A percentile compares a stretch with the other conserved stretches of the same genome.
These are phyloP conservation scores for Percopsis omiscomaycus DNA, from an alignment of 2,797 vertebrate species.

Conservation along the genomic window DNA sequence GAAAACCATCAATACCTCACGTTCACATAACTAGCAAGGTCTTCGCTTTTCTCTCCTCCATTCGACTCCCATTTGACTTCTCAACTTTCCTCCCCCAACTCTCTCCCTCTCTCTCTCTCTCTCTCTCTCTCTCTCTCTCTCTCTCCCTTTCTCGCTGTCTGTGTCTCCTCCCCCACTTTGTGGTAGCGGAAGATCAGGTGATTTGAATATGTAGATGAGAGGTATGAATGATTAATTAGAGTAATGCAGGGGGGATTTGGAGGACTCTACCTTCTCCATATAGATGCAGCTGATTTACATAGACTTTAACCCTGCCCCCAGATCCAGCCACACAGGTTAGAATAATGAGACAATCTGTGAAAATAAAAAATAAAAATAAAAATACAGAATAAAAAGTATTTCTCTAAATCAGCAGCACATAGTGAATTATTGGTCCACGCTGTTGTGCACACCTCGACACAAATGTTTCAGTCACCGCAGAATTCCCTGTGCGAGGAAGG, in stretches of 20 bases:
- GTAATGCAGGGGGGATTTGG: slow-evolving; percentile 55
- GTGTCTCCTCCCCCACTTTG: slow-evolving; percentile 33
- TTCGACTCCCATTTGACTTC: slow-evolving; percentile 19
- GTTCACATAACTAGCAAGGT: too few relatives aligned
- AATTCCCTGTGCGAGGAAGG: slow-evolving; percentile 37
- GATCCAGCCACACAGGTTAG: neutral
- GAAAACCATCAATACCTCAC: neutral
- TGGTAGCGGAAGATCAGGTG: slow-evolving; percentile 40
- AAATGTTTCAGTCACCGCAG: slow-evolving; percentile 41
- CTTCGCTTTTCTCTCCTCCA: neutral
- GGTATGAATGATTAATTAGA: slow-evolving; percentile 77
- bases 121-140: slow-evolving; percentile 23
- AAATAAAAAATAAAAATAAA: too few relatives aligned
- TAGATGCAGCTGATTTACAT: slow-evolving; percentile 56
- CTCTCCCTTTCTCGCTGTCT: slow-evolving; percentile 7
- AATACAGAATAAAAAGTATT: too few relatives aligned
- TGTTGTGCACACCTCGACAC: slow-evolving; percentile 12
- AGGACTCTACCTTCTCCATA: slow-evolving; percentile 30
- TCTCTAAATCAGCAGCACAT: too few relatives aligned
- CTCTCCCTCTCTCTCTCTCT: slow-evolving; percentile 18
- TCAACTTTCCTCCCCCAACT: neutral
- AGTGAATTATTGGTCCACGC: neutral
- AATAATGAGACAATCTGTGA: too few relatives aligned
- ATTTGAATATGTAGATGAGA: slow-evolving; percentile 77
- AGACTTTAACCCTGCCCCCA: slow-evolving; percentile 53